phyloP scores from a whole-genome alignment of 2,797 vertebrate species.

The Gymnothorax javanicus region DNA sequence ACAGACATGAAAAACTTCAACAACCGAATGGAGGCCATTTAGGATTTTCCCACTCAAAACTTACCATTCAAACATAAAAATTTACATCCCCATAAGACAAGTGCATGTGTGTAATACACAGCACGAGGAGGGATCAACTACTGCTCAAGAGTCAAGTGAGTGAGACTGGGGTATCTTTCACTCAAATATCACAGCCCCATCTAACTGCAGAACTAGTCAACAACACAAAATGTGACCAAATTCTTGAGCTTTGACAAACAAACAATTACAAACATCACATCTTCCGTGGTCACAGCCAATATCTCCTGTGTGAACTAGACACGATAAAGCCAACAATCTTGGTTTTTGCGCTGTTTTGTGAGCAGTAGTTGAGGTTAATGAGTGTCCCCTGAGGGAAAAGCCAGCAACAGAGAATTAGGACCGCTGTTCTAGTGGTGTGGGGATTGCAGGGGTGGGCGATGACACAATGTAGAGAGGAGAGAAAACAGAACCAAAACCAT shows the following conservation, averaged over 20 bases:
- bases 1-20: not conserved
- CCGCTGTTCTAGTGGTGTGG: not conserved
- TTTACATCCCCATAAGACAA: not conserved
- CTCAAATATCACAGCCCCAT: not conserved
- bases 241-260: not conserved
- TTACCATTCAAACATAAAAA: not conserved
- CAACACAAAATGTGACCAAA: not conserved
- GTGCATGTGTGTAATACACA: not conserved
- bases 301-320: not conserved
- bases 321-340: not conserved
- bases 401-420: not conserved
- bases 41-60: not conserved
- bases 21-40: not conserved
- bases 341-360: not conserved
- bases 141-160: not conserved
- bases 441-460: not conserved
- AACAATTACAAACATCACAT: not conserved
- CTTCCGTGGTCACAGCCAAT: not conserved
- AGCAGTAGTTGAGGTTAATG: not conserved
- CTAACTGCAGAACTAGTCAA: not conserved
- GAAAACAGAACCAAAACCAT: no score
- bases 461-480: not conserved
- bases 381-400: not conserved
- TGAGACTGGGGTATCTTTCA: not conserved
- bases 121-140: not conserved